Evolutionary conservation across 2,888 invertebrate genomes (phyloP).

Genomic region (Formica aserva): DNA sequence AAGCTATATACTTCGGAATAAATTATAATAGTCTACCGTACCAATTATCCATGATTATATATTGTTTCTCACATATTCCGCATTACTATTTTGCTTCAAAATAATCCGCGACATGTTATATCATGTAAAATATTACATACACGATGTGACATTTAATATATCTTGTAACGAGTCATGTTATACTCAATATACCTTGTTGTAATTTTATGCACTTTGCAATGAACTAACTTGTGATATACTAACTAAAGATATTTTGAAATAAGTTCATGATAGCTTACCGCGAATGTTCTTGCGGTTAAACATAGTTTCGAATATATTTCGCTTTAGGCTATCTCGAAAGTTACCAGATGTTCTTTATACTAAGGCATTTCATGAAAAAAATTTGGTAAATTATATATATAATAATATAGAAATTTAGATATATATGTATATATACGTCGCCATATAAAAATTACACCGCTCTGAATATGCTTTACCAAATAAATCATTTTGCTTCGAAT

Average conservation of each 20-base stretch:
- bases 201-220: conserved; percentile 11
- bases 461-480: neutral
- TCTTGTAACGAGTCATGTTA: neutral
- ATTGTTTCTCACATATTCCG: conserved; percentile 25
- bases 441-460: neutral
- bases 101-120: conserved; percentile 1
- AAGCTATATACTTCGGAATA: conserved; percentile 17
- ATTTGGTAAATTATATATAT: neutral
- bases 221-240: neutral
- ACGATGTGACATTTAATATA: neutral
- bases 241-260: conserved; percentile 35
- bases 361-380: neutral
- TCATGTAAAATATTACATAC: neutral
- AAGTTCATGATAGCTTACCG: neutral
- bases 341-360: neutral
- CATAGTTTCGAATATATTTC: conserved; percentile 14
- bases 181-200: neutral
- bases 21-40: neutral
- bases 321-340: conserved; percentile 4
- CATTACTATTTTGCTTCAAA: conserved; percentile 15
- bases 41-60: conserved; percentile 24
- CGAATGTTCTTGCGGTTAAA: conserved; percentile 18
- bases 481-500: neutral
- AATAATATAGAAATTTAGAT: neutral
- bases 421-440: neutral